Evolutionary conservation across 1,140 invertebrate species (phyloP).

Genomic region (Drosophila lowei): DNA sequence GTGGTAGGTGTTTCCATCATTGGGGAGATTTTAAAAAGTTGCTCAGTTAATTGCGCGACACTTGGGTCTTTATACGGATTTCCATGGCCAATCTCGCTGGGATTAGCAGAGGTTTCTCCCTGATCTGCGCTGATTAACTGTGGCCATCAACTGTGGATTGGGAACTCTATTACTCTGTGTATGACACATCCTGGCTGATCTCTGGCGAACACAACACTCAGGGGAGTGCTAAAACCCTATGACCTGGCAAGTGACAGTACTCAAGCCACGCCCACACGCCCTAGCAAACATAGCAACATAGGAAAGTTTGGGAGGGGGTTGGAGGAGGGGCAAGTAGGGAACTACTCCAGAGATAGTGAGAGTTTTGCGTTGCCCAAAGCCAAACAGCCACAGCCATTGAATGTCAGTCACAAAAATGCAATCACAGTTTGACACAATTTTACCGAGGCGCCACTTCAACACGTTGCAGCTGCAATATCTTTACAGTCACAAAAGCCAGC

Average conservation of each 20-base stretch:
- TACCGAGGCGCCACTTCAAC: slow-evolving; percentile 77
- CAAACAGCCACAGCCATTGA: slow-evolving; percentile 72
- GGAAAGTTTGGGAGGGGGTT: neutral
- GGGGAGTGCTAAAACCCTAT: neutral
- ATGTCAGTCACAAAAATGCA: slow-evolving; percentile 79
- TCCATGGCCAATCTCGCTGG: slow-evolving; percentile 35
- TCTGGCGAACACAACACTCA: slow-evolving; percentile 10
- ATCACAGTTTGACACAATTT: slow-evolving; percentile 81
- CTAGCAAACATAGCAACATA: slow-evolving; percentile 6
- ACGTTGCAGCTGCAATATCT: slow-evolving; percentile 79
- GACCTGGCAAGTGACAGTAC: slow-evolving; percentile 37
- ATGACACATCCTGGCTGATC: neutral
- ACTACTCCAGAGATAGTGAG: slow-evolving; percentile 22
- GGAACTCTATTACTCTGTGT: neutral
- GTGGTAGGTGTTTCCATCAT: slow-evolving; percentile 32
- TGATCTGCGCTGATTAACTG: slow-evolving; percentile 36
- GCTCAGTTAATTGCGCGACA: slow-evolving; percentile 67
- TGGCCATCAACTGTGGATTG: slow-evolving; percentile 4
- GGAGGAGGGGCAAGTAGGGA: too few relatives aligned
- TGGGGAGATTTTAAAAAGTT: slow-evolving; percentile 69
- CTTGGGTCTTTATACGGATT: slow-evolving; percentile 52
- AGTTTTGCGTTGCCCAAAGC: slow-evolving; percentile 25
- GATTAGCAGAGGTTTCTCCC: slow-evolving; percentile 24
- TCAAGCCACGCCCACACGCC: slow-evolving; percentile 36
- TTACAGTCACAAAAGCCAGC: slow-evolving; percentile 49